Evolutionary conservation across 2,113 vertebrate species (phyloP).

Genomic region (Pipa parva): DNA sequence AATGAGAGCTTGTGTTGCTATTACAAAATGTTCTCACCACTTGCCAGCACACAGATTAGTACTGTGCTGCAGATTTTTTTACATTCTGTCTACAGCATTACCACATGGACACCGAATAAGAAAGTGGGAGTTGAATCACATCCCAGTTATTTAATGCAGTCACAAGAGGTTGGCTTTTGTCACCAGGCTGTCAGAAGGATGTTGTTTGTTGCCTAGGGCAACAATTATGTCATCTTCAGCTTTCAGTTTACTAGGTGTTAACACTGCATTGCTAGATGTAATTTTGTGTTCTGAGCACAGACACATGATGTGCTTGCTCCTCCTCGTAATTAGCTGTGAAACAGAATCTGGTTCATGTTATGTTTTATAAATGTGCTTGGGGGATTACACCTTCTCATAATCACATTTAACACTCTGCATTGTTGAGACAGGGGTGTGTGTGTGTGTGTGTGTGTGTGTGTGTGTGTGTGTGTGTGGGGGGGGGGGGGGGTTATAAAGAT

Average conservation of each 20-base stretch:
- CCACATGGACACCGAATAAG: conserved; percentile 2
- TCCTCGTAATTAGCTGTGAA: conserved; percentile 22
- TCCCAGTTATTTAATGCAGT: conserved; percentile 11
- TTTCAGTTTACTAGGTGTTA: conserved; percentile 10
- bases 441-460: too few species aligned
- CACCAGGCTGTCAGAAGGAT: conserved; percentile 8
- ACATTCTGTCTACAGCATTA: background rate
- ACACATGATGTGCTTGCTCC: background rate
- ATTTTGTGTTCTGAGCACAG: background rate
- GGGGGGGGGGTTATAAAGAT: background rate
- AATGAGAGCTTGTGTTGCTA: background rate
- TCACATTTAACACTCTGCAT: background rate
- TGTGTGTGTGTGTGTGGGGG: too few species aligned
- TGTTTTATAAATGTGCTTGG: conserved; percentile 5
- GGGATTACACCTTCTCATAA: conserved; percentile 17
- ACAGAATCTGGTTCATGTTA: conserved; percentile 5
- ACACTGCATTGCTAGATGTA: background rate
- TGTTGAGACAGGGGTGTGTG: background rate
- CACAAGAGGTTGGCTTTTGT: background rate
- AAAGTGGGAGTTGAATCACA: conserved; percentile 9
- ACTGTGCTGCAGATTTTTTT: conserved; percentile 7
- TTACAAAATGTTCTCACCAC: conserved; percentile 19
- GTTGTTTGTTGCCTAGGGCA: conserved; percentile 9
- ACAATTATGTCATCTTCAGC: conserved; percentile 7
- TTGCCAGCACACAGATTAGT: background rate